A percentile compares a stretch with the other conserved stretches of the same genome.
phyloP scores from a whole-genome alignment of 64 coral and sea anemone genomes.

The Pocillopora damicornis region DNA sequence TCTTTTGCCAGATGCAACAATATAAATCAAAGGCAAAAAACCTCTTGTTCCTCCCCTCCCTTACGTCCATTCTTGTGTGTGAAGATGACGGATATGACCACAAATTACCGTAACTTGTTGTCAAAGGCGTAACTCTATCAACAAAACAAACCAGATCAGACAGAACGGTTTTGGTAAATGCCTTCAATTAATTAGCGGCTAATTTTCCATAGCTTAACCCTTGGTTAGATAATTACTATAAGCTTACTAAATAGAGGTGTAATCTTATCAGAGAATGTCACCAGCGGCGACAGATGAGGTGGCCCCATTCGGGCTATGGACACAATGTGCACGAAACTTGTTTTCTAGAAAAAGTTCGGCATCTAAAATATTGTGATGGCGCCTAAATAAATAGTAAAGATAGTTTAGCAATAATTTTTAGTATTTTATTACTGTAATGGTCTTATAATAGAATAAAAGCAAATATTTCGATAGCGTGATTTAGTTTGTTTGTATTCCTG shows the following conservation, averaged over 20 bases:
- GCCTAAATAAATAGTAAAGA: not conserved
- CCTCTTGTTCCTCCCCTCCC: not conserved
- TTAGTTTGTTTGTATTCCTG: slow-evolving; percentile 3
- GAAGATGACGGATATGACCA: slow-evolving; percentile 11
- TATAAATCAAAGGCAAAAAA: not conserved
- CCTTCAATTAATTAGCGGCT: slow-evolving; percentile 31
- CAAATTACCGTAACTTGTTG: slow-evolving; percentile 13
- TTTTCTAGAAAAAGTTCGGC: not conserved
- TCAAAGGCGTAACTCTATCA: slow-evolving; percentile 12
- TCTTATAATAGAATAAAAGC: not conserved
- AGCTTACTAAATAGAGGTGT: not conserved
- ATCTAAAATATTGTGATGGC: not conserved
- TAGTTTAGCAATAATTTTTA: not conserved
- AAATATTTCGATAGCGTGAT: not conserved
- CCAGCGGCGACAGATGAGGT: not conserved
- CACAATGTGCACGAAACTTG: slow-evolving; percentile 1
- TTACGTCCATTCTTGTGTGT: not conserved
- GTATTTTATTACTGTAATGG: not conserved
- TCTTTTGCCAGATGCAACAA: not conserved
- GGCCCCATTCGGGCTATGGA: not conserved
- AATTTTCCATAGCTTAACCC: slow-evolving; percentile 14
- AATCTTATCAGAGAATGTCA: not conserved
- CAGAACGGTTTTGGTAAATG: not conserved
- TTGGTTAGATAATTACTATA: not conserved
- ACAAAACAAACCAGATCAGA: slow-evolving; percentile 3